Percentiles rank a stretch among this genome's conserved stretches.
These are phyloP conservation scores for Pelodiscus sinensis DNA, from an alignment of 2,113 vertebrate species.

Conservation along the genomic window DNA sequence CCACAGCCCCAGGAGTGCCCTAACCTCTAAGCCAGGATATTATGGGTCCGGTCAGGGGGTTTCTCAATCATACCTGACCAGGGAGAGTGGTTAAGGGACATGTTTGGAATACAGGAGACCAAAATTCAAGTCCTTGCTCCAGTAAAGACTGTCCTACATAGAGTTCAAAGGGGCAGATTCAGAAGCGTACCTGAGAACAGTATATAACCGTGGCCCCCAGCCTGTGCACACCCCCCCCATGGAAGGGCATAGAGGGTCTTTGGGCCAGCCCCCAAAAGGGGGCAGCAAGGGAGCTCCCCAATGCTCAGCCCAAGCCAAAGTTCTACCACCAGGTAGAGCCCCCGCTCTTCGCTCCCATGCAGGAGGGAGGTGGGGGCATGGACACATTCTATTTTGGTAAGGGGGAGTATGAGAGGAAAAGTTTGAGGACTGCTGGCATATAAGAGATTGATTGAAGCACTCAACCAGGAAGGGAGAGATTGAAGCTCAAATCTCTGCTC, in stretches of 20 bases:
- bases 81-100: not conserved
- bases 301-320: no score
- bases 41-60: no score
- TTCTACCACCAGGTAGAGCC: no score
- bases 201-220: not conserved
- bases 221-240: no score
- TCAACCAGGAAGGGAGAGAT: not conserved
- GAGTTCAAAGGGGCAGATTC: not conserved
- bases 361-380: no score
- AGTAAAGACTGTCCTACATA: not conserved
- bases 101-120: not conserved
- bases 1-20: not conserved
- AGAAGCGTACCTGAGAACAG: not conserved
- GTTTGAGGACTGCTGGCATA: no score
- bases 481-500: not conserved
- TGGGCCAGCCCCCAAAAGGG: no score
- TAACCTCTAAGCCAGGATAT: not conserved
- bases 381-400: no score
- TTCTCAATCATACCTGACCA: not conserved
- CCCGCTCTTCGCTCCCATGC: no score
- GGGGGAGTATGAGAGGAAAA: no score
- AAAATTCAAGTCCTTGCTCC: not conserved
- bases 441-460: not conserved
- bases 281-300: no score
- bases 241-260: no score